A percentile compares a stretch with the other conserved stretches of the same genome.
These are phyloP conservation scores for Poeciliopsis prolifica DNA, from an alignment of 2,113 vertebrate species.

Conservation along the genomic window DNA sequence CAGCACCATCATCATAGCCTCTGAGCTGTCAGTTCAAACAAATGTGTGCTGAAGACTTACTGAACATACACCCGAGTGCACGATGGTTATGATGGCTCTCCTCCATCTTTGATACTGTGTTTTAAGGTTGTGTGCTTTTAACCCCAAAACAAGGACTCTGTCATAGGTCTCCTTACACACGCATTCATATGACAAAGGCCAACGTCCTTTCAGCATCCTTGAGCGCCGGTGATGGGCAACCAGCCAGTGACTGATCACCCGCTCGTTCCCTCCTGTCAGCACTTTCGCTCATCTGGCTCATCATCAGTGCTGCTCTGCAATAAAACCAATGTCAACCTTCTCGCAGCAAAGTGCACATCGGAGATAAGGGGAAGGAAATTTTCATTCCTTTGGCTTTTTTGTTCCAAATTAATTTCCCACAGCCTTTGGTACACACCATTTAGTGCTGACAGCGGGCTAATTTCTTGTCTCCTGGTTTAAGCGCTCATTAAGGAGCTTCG, in stretches of 20 bases:
- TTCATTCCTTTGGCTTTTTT: constrained; percentile 50
- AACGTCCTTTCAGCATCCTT: constrained; percentile 74
- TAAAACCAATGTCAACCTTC: constrained; percentile 79
- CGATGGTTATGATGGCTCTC: background rate
- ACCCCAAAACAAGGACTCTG: constrained; percentile 42
- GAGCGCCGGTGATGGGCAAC: constrained; percentile 63
- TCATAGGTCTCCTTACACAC: constrained; percentile 51
- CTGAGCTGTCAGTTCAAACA: constrained; percentile 34
- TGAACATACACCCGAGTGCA: background rate
- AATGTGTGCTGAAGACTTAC: constrained; percentile 12
- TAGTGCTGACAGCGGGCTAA: constrained; percentile 46
- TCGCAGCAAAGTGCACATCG: constrained; percentile 65
- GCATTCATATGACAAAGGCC: constrained; percentile 61
- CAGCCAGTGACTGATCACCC: constrained; percentile 69
- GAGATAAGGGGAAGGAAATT: constrained; percentile 58
- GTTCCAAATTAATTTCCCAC: constrained; percentile 57
- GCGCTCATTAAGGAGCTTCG: constrained; percentile 48
- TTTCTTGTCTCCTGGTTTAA: constrained; percentile 44
- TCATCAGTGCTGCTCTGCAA: constrained; percentile 60
- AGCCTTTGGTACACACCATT: constrained; percentile 42
- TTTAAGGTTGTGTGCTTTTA: constrained; percentile 52
- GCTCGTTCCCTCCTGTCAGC: constrained; percentile 68
- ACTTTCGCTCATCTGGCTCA: constrained; percentile 65
- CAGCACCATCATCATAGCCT: constrained; percentile 21
- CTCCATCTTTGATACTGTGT: background rate